Base-by-base conservation (phyloP, 2,797 vertebrate species). In the Peromyscus nudipes region DNA sequence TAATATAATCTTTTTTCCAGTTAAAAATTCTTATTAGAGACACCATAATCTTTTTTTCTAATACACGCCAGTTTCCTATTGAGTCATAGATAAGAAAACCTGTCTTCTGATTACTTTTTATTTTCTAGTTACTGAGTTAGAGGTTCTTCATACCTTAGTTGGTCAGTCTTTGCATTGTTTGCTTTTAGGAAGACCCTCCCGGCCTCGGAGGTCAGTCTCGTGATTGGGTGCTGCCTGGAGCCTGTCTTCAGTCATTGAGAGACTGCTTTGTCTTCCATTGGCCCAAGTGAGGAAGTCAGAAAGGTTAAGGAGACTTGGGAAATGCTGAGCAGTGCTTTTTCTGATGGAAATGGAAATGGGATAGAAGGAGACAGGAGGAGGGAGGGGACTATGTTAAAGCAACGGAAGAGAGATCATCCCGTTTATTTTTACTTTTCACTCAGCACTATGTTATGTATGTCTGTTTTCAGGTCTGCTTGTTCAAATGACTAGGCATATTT, bases 301-400 rank as follows among this genome's bases (percentile, higher is more conserved):
- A 95, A 96, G 97, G 96, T 96, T 95, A 97, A 94, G 91, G 92
- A 49, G 82, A 79, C 82, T 65, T 94, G 96, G 71, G 75, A 97
- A 97, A 94, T 93, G 96, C 97, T 96, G 92, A 96, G 81, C 77
- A 91, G 89, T 92, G 85, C 65, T 96, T 89, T 92, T 83, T 77
- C 62, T 95, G 57, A 94, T 96, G 94, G 89, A 96, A 97, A 97
- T 91, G 83, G 95, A 95, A 97, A 91, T 57, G 75, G 85, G 81
- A 85, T 55, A 83, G 84, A 95, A 79, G 95, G 67, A 94, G 76
- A 88, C 46, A 92, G 85, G 37, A 94, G 55, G 60, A 79, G 91
- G 76, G 57, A 37, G 64, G 52, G 77, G 82, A 69, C 73, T 86
- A 16, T 75, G 89, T 94, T 82, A 69, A 96, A 96, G 83, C 71